These are phyloP conservation scores for Typhlichthys eigenmanni DNA, from an alignment of 2,797 vertebrate genomes.

Conservation along the genomic window DNA sequence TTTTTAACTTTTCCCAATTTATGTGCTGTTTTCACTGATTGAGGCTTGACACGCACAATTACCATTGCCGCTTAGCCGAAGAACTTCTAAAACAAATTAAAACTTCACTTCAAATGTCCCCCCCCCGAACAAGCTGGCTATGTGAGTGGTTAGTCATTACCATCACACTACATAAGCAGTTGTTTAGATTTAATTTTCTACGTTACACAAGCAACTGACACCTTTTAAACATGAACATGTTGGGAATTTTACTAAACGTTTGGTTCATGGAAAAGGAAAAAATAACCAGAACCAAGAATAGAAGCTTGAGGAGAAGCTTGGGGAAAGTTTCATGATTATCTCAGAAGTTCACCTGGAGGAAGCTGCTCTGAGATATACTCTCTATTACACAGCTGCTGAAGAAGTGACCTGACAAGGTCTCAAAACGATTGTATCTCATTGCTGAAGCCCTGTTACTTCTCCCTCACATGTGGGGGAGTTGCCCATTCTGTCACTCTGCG, in stretches of 20 bases:
- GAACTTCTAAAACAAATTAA: constrained; percentile 25
- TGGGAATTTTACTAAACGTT: not conserved
- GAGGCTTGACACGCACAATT: no score
- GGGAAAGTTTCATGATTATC: not conserved
- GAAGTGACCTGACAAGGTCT: constrained; percentile 17
- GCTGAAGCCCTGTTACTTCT: constrained; percentile 18
- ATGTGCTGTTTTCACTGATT: no score
- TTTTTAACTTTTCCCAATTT: not conserved
- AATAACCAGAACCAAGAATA: not conserved
- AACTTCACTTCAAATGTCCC: constrained; percentile 28
- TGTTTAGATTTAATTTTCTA: not conserved
- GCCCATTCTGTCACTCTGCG: constrained; percentile 1
- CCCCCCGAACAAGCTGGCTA: constrained; percentile 23
- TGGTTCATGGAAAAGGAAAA: not conserved
- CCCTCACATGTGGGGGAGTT: not conserved
- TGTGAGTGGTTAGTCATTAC: constrained; percentile 21
- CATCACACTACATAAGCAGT: not conserved
- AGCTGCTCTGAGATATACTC: constrained; percentile 9
- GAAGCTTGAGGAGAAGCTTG: not conserved
- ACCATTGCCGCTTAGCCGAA: no score
- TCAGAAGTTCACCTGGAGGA: constrained; percentile 1
- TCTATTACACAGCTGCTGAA: constrained; percentile 1
- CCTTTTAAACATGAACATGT: not conserved
- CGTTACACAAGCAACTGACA: not conserved
- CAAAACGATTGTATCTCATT: constrained; percentile 12